A percentile compares a stretch with the other conserved stretches of the same genome.
Conservation (phyloP, 2,888 invertebrate species). For the Biston stratarius region DNA sequence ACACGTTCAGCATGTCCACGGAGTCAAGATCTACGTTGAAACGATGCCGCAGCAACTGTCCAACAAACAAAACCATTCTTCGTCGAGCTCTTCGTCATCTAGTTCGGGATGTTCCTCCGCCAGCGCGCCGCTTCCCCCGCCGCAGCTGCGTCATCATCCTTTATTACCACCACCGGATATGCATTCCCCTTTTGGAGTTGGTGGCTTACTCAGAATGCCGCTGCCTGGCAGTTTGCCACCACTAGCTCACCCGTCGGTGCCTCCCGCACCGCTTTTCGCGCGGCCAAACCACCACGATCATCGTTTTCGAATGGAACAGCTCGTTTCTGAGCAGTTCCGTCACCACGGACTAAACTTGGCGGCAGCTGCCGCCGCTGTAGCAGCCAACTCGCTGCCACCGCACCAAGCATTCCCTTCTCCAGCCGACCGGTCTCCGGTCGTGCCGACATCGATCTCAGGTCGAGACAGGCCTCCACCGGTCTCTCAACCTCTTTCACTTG, state of each 20-base stretch:
- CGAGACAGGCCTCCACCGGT: slow-evolving; percentile 81
- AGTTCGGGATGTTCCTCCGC: slow-evolving; percentile 85
- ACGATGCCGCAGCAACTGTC: slow-evolving; percentile 76
- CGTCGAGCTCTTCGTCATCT: slow-evolving; percentile 86
- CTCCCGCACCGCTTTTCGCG: slow-evolving; percentile 91
- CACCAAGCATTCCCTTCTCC: slow-evolving; percentile 88
- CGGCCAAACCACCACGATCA: slow-evolving; percentile 92
- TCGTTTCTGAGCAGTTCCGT: slow-evolving; percentile 93
- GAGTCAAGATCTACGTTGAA: slow-evolving; percentile 96
- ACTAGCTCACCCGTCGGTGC: slow-evolving; percentile 89
- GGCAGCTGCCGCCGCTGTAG: slow-evolving; percentile 91
- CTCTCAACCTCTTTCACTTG: slow-evolving; percentile 90
- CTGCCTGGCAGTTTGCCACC: slow-evolving; percentile 88
- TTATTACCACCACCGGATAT: slow-evolving; percentile 90
- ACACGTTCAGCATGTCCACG: slow-evolving; percentile 97
- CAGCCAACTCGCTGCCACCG: slow-evolving; percentile 87
- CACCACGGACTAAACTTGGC: slow-evolving; percentile 92
- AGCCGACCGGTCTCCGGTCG: slow-evolving; percentile 85
- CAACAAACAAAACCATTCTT: slow-evolving; percentile 85
- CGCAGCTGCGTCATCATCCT: slow-evolving; percentile 89
- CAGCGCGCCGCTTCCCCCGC: slow-evolving; percentile 86
- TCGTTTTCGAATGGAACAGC: slow-evolving; percentile 93
- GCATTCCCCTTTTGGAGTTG: slow-evolving; percentile 91
- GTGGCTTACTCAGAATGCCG: slow-evolving; percentile 91
- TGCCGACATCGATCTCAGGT: slow-evolving; percentile 83